Conservation (phyloP, 2,797 vertebrate genomes). For the Mormyrops attenuatus region DNA sequence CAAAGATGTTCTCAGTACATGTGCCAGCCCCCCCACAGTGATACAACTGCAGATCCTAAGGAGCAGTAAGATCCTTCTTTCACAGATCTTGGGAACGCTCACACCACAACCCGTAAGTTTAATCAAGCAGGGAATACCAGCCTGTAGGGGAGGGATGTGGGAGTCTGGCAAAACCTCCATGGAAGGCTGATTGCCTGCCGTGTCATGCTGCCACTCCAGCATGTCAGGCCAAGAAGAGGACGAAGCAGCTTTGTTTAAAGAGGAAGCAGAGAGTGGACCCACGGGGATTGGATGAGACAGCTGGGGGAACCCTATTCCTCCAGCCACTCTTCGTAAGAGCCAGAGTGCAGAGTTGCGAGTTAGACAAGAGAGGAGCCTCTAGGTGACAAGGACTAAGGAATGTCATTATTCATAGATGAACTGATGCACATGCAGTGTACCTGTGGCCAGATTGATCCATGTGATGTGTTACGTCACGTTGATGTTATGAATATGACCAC, state of each 20-base stretch:
- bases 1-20: not conserved
- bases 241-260: slow-evolving; percentile 60
- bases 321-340: slow-evolving; percentile 57
- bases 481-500: not conserved
- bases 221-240: slow-evolving; percentile 63
- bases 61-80: not conserved
- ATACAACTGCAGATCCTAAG: not conserved
- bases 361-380: not conserved
- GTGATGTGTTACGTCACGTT: not conserved
- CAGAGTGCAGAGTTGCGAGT: slow-evolving; percentile 37
- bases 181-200: not conserved
- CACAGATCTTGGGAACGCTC: not conserved
- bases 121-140: slow-evolving; percentile 1
- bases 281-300: slow-evolving; percentile 47
- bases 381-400: not conserved
- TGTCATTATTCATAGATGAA: not conserved
- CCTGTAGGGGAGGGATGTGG: not conserved
- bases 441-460: not conserved
- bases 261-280: slow-evolving; percentile 63
- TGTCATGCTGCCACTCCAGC: slow-evolving; percentile 6
- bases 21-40: not conserved
- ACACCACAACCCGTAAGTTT: not conserved
- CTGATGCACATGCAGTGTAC: not conserved
- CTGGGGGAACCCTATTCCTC: slow-evolving; percentile 48
- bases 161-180: not conserved